A percentile compares a stretch with the other conserved stretches of the same genome.
Evolutionary conservation across 2,888 invertebrate genomes (phyloP).

Genomic region (Drosophila macrothrix): DNA sequence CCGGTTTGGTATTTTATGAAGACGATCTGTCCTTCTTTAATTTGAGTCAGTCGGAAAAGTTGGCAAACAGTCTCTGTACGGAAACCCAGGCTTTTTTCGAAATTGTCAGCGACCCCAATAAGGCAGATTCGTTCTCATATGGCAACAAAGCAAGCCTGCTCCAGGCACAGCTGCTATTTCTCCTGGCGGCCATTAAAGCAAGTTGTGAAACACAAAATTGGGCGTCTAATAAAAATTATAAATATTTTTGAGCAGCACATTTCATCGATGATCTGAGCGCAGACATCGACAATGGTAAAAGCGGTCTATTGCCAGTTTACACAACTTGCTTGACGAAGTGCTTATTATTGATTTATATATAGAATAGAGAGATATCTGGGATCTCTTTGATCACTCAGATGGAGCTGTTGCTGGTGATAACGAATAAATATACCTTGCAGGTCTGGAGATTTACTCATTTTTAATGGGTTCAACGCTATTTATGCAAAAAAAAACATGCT

Average conservation of each 20-base stretch:
- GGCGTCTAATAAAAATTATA: neutral
- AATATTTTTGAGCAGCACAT: neutral
- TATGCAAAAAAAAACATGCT: no score
- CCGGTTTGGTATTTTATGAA: neutral
- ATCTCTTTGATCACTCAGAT: neutral
- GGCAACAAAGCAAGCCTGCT: neutral
- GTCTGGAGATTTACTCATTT: neutral
- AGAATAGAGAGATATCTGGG: neutral
- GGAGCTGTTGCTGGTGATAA: neutral
- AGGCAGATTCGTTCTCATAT: neutral
- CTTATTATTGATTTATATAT: neutral
- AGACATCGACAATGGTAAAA: neutral
- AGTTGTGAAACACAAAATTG: neutral
- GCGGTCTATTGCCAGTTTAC: neutral
- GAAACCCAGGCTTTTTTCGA: neutral
- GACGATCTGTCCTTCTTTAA: neutral
- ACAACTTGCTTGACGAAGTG: neutral
- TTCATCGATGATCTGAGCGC: neutral
- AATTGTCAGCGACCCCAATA: neutral
- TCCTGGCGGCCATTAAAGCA: neutral
- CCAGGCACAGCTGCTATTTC: neutral
- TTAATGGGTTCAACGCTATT: neutral
- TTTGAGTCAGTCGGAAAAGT: neutral
- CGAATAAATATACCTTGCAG: neutral
- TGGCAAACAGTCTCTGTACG: neutral